A percentile compares a stretch with the other conserved stretches of the same genome.
These are phyloP conservation scores for Myotis lucifugus DNA, from an alignment of 2,113 vertebrate genomes.

Conservation along the genomic window DNA sequence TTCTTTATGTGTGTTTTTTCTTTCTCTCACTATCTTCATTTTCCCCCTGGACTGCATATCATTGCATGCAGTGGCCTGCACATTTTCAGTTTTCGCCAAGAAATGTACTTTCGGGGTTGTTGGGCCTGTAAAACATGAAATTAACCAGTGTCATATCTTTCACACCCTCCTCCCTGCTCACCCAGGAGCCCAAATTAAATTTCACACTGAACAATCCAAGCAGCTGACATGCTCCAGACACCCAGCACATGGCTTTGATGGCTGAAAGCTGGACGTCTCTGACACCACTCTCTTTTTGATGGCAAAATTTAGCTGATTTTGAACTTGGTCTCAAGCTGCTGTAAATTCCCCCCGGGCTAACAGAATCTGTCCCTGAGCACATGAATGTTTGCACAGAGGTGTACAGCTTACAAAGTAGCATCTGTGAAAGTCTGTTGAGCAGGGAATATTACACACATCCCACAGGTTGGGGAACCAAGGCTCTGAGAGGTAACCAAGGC, in stretches of 20 bases:
- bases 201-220: slow-evolving; percentile 78
- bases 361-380: background rate
- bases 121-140: slow-evolving; percentile 82
- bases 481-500: background rate
- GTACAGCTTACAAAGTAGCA: background rate
- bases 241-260: background rate
- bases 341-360: background rate
- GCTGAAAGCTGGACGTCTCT: slow-evolving; percentile 43
- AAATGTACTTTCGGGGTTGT: slow-evolving; percentile 66
- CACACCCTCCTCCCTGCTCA: slow-evolving; percentile 71
- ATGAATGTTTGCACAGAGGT: background rate
- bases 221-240: slow-evolving; percentile 45
- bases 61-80: slow-evolving; percentile 70
- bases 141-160: slow-evolving; percentile 79
- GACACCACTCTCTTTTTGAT: background rate
- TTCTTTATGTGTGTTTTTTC: slow-evolving; percentile 26
- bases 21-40: slow-evolving; percentile 46
- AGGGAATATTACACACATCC: too few relatives aligned
- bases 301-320: slow-evolving; percentile 26
- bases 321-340: background rate
- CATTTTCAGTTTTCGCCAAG: slow-evolving; percentile 50
- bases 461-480: background rate
- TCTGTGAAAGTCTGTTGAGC: background rate
- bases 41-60: slow-evolving; percentile 66
- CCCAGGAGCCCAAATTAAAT: slow-evolving; percentile 74